These are phyloP conservation scores for Tachysurus vachellii DNA, from an alignment of 2,113 vertebrate genomes.

Conservation along the genomic window DNA sequence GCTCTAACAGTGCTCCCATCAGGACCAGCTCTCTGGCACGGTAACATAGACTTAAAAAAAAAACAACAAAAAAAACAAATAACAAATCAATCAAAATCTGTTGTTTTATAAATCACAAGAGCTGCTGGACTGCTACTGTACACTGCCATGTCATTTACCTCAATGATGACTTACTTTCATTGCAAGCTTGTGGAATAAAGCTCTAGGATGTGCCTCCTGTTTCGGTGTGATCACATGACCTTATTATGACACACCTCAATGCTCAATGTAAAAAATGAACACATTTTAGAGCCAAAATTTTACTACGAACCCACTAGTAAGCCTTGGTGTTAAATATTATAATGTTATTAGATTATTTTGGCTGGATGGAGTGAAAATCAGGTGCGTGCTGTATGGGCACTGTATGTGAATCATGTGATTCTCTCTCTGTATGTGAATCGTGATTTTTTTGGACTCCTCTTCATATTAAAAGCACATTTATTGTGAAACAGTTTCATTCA, in stretches of 20 bases:
- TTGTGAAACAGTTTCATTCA: not conserved
- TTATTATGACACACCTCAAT: not conserved
- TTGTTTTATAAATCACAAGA: constrained; percentile 6
- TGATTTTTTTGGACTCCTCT: not conserved
- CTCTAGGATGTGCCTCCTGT: not conserved
- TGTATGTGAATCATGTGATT: not conserved
- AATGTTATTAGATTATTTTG: not conserved
- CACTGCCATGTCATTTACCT: not conserved
- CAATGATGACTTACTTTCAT: not conserved
- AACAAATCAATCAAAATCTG: not conserved
- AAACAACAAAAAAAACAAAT: not conserved
- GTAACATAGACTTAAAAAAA: constrained; percentile 48
- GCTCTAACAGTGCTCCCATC: constrained; percentile 42
- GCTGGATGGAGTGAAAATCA: not conserved
- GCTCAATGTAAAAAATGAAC: not conserved
- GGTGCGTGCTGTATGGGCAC: not conserved
- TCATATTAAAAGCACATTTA: not conserved
- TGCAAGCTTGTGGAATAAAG: not conserved
- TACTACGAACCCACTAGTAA: not conserved
- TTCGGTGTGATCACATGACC: constrained; percentile 11
- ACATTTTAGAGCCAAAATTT: not conserved
- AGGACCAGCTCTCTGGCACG: constrained; percentile 56
- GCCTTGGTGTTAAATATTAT: too few species aligned
- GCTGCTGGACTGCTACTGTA: not conserved
- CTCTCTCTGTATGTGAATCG: too few species aligned